These are phyloP conservation scores for Dicyrtomina minuta DNA, from an alignment of 2,888 invertebrate genomes.

Conservation along the genomic window DNA sequence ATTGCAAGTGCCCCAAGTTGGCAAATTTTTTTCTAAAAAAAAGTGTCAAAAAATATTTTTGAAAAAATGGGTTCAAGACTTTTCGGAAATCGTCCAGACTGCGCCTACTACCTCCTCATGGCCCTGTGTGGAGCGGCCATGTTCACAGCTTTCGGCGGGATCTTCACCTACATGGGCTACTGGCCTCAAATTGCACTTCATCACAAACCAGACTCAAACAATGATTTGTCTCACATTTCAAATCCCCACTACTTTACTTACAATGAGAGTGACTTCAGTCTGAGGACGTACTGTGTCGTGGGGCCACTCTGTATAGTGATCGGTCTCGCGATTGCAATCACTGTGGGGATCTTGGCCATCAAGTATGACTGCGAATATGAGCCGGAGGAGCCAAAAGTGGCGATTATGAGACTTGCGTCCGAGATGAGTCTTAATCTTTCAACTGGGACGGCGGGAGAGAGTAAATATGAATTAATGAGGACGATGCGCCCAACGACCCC, in stretches of 20 bases:
- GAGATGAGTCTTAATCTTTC: constrained; percentile 35
- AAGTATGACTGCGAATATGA: constrained; percentile 52
- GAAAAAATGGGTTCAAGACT: constrained; percentile 4
- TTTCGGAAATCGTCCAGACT: constrained; percentile 37
- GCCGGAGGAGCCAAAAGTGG: constrained; percentile 50
- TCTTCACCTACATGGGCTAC: constrained; percentile 50
- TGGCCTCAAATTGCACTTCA: constrained; percentile 38
- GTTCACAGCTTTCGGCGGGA: constrained; percentile 48
- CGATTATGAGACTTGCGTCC: constrained; percentile 46
- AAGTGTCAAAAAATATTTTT: too few relatives aligned
- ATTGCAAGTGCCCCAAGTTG: too few relatives aligned
- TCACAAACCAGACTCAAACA: constrained; percentile 1
- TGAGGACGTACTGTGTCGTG: constrained; percentile 37
- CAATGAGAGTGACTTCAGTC: not conserved
- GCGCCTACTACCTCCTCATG: constrained; percentile 49
- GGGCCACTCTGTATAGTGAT: constrained; percentile 46
- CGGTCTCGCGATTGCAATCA: constrained; percentile 42
- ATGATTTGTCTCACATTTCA: not conserved
- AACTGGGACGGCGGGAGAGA: not conserved
- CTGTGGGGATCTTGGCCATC: constrained; percentile 45
- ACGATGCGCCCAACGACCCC: not conserved
- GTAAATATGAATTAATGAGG: constrained; percentile 24
- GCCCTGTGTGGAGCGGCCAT: constrained; percentile 49
- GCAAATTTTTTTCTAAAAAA: too few relatives aligned
- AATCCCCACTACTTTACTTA: constrained; percentile 10